Evolutionary conservation across 1,140 invertebrate genomes (phyloP).

Genomic region (Lethrus apterus): DNA sequence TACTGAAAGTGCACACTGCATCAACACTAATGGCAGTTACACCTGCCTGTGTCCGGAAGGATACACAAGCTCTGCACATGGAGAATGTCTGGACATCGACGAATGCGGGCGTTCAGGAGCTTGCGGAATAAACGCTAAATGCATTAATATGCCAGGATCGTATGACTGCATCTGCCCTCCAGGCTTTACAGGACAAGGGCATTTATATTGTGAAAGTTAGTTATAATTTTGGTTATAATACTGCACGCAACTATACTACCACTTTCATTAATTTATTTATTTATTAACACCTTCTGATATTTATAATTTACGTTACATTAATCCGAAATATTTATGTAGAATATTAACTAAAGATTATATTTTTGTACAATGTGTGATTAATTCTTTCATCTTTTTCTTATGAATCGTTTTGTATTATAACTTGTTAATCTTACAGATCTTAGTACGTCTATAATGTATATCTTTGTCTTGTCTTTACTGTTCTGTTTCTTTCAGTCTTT

Average conservation of each 20-base stretch:
- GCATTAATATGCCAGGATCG: conserved; percentile 86
- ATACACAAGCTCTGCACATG: conserved; percentile 49
- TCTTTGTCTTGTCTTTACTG: conserved; percentile 34
- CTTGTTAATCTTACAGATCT: conserved; percentile 10
- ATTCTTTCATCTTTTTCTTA: conserved; percentile 12
- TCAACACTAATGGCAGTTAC: conserved; percentile 67
- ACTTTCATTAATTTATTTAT: conserved; percentile 10
- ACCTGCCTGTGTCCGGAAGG: conserved; percentile 68
- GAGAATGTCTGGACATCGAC: conserved; percentile 55
- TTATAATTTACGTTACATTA: background rate
- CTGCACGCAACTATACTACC: conserved; percentile 9
- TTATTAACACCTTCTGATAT: background rate
- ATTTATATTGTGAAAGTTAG: conserved; percentile 72
- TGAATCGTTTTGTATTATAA: conserved; percentile 7
- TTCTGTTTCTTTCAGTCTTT: conserved; percentile 39
- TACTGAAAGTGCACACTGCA: conserved; percentile 62
- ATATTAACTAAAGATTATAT: conserved; percentile 11
- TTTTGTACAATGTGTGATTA: conserved; percentile 19
- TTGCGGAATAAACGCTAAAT: conserved; percentile 82
- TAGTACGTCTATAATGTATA: background rate
- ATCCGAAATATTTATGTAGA: conserved; percentile 6
- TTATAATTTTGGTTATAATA: conserved; percentile 36
- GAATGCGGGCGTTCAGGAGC: conserved; percentile 58
- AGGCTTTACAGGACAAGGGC: conserved; percentile 70
- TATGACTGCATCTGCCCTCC: conserved; percentile 86